phyloP scores from a whole-genome alignment of 2,888 invertebrate species.

The Tenthredo mesomela region DNA sequence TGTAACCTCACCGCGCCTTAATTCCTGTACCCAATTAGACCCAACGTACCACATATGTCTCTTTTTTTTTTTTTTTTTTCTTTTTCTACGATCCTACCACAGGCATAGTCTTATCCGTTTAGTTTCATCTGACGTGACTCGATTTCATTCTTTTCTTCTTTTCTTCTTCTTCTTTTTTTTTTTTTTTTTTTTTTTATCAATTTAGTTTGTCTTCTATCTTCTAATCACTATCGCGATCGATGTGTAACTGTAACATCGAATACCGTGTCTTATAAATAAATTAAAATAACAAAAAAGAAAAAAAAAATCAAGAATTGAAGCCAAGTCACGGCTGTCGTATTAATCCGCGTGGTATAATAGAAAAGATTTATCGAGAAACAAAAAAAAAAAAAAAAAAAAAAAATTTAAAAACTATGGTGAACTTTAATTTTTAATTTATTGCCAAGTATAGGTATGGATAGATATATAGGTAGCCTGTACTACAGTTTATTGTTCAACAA shows the following conservation, averaged over 20 bases:
- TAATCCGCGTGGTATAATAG: background rate
- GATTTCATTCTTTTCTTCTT: background rate
- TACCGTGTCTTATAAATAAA: background rate
- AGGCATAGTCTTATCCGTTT: conserved; percentile 17
- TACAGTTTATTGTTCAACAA: background rate
- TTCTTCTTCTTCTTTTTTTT: background rate
- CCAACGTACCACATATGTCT: background rate
- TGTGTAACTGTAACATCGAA: background rate
- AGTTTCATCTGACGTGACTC: conserved; percentile 8
- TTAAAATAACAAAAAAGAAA: too few relatives aligned
- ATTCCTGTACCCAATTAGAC: conserved; percentile 22
- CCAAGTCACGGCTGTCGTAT: background rate
- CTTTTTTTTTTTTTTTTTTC: background rate
- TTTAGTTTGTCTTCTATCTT: background rate
- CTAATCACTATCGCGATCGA: conserved; percentile 25
- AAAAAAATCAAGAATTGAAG: background rate
- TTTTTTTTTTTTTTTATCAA: background rate
- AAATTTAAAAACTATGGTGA: background rate
- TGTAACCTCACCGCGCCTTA: background rate
- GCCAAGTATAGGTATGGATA: background rate
- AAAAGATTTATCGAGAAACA: background rate
- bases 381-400: too few relatives aligned
- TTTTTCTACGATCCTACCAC: background rate
- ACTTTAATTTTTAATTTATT: background rate
- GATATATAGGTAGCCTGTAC: too few relatives aligned